phyloP scores from a whole-genome alignment of 2,797 vertebrate genomes.

The Furcifer pardalis region DNA sequence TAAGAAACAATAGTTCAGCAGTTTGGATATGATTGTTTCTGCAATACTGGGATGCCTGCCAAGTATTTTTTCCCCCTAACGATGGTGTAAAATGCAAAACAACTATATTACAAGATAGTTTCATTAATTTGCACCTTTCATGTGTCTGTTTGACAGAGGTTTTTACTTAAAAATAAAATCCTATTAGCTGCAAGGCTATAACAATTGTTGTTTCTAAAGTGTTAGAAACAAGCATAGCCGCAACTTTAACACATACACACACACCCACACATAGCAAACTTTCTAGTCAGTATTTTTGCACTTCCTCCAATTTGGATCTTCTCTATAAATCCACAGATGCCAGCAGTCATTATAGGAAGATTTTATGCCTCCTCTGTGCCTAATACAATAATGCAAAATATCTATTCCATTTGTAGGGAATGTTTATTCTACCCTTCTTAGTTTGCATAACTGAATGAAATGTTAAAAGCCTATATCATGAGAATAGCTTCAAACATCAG shows the following conservation, averaged over 20 bases:
- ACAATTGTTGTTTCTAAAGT: background rate
- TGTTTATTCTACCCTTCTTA: slow-evolving; percentile 51
- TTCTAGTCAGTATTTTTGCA: slow-evolving; percentile 16
- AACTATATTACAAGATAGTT: background rate
- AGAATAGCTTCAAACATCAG: slow-evolving; percentile 52
- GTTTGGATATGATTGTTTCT: background rate
- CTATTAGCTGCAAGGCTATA: background rate
- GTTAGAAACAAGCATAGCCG: background rate
- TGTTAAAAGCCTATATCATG: slow-evolving; percentile 27
- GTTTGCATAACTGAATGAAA: slow-evolving; percentile 52
- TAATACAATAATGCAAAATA: slow-evolving; percentile 37
- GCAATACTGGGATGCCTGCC: background rate
- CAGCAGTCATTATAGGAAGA: slow-evolving; percentile 41
- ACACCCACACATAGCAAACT: background rate
- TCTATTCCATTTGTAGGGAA: slow-evolving; percentile 41
- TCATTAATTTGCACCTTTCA: slow-evolving; percentile 28
- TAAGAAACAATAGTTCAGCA: slow-evolving; percentile 31
- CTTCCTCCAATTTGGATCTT: slow-evolving; percentile 38
- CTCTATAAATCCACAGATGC: slow-evolving; percentile 33
- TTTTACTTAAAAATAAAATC: background rate
- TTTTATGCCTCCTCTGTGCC: slow-evolving; percentile 21
- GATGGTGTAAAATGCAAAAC: background rate
- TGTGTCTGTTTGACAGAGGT: background rate
- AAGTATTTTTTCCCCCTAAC: background rate
- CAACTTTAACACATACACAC: slow-evolving; percentile 12